A percentile compares a stretch with the other conserved stretches of the same genome.
Conservation (phyloP, 92 coral and sea anemone genomes). For the Porites evermanni region DNA sequence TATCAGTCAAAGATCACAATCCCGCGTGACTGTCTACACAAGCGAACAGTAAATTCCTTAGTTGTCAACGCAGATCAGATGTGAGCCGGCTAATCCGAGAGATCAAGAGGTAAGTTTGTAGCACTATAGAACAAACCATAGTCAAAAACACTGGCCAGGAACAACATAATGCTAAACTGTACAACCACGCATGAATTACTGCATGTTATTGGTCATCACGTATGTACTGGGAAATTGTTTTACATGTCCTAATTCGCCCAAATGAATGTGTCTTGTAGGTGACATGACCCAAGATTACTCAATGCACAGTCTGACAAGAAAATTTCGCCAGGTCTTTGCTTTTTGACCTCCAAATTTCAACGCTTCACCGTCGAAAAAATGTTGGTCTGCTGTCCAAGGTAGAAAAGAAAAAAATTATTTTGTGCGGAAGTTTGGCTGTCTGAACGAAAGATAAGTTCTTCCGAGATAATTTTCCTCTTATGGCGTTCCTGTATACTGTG, state of each 20-base stretch:
- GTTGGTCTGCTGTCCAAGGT: neutral
- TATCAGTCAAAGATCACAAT: neutral
- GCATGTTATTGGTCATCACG: too few species aligned
- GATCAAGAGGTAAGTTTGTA: conserved; percentile 19
- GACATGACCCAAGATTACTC: too few species aligned
- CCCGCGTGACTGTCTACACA: conserved; percentile 9
- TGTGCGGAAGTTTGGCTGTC: neutral
- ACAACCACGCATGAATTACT: too few species aligned
- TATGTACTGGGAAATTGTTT: too few species aligned
- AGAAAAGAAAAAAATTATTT: too few species aligned
- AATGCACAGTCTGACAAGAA: too few species aligned
- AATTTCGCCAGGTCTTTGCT: neutral
- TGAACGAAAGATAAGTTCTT: too few species aligned
- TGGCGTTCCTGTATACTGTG: too few species aligned
- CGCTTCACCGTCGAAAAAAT: neutral
- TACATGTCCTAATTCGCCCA: too few species aligned
- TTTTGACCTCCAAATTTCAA: neutral
- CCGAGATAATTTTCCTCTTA: too few species aligned
- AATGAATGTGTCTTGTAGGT: too few species aligned
- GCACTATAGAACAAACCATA: neutral
- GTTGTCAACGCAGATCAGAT: conserved; percentile 32
- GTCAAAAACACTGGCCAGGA: neutral
- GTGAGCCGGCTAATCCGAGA: conserved; percentile 19
- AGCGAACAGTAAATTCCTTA: conserved; percentile 29
- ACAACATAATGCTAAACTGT: too few species aligned